A percentile compares a stretch with the other conserved stretches of the same genome.
Evolutionary conservation across 2,888 invertebrate species (phyloP).

Genomic region (Drosophila sordidapex): DNA sequence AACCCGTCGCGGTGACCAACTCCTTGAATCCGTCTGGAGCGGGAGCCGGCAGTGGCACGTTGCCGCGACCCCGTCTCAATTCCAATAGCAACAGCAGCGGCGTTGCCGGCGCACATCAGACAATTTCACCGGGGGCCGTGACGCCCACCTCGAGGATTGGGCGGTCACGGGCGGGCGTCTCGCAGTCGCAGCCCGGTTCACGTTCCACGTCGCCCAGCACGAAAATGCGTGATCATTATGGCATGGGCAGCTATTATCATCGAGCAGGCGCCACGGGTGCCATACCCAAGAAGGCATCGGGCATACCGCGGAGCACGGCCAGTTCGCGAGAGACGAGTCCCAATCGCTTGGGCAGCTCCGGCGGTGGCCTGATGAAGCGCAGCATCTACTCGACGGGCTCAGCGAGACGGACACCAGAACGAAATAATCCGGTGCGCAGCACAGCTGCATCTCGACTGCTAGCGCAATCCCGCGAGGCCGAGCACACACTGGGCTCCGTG

Average conservation of each 20-base stretch:
- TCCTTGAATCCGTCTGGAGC: constrained; percentile 20
- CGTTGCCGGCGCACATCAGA: constrained; percentile 25
- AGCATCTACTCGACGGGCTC: constrained; percentile 80
- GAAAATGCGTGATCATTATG: constrained; percentile 89
- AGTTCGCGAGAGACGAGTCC: constrained; percentile 90
- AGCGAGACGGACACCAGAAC: constrained; percentile 84
- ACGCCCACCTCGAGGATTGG: constrained; percentile 85
- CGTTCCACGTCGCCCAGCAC: constrained; percentile 97
- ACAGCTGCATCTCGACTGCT: constrained; percentile 93
- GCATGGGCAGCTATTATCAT: constrained; percentile 76
- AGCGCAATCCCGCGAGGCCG: constrained; percentile 94
- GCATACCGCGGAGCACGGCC: constrained; percentile 89
- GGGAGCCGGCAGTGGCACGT: constrained; percentile 64
- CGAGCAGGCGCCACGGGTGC: constrained; percentile 84
- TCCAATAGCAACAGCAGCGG: constrained; percentile 52
- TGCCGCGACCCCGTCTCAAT: constrained; percentile 77
- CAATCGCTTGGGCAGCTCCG: constrained; percentile 85
- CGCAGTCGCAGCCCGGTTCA: constrained; percentile 97
- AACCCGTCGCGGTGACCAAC: constrained; percentile 52
- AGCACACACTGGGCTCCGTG: constrained; percentile 90
- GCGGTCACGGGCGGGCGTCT: constrained; percentile 89
- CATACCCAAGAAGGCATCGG: constrained; percentile 89
- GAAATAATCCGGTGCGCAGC: constrained; percentile 86
- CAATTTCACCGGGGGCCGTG: constrained; percentile 71
- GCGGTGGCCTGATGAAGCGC: constrained; percentile 83